These are phyloP conservation scores for Vultur gryphus DNA, from an alignment of 2,797 vertebrate species.

Conservation along the genomic window DNA sequence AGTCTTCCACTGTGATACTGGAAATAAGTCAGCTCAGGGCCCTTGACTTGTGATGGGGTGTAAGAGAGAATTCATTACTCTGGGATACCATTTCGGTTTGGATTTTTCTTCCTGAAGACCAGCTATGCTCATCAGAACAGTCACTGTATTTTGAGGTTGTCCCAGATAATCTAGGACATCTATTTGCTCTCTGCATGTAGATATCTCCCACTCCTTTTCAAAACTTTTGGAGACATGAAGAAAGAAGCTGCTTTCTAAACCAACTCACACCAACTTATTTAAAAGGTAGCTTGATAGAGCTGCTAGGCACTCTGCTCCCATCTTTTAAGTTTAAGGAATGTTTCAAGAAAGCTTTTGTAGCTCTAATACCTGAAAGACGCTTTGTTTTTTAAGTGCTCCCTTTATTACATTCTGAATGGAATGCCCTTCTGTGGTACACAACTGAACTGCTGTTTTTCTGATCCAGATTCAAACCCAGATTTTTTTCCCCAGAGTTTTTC, in stretches of 20 bases:
- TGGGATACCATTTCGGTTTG: neutral
- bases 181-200: neutral
- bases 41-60: neutral
- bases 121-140: neutral
- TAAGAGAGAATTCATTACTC: neutral
- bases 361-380: neutral
- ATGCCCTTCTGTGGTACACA: neutral
- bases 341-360: neutral
- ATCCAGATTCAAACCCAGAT: neutral
- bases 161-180: neutral
- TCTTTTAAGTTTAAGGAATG: neutral
- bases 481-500: neutral
- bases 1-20: neutral
- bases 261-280: neutral
- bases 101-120: neutral
- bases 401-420: neutral
- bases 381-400: conserved; percentile 13
- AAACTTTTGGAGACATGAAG: neutral
- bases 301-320: neutral
- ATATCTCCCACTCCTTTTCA: neutral
- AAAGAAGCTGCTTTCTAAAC: neutral
- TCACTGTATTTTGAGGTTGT: neutral
- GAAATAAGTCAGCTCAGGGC: neutral
- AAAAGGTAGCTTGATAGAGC: neutral
- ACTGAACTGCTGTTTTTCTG: neutral